Percentiles rank a stretch among this genome's conserved stretches.
Conservation (phyloP, 2,797 vertebrate genomes). For the Emydoidea blandingii region DNA sequence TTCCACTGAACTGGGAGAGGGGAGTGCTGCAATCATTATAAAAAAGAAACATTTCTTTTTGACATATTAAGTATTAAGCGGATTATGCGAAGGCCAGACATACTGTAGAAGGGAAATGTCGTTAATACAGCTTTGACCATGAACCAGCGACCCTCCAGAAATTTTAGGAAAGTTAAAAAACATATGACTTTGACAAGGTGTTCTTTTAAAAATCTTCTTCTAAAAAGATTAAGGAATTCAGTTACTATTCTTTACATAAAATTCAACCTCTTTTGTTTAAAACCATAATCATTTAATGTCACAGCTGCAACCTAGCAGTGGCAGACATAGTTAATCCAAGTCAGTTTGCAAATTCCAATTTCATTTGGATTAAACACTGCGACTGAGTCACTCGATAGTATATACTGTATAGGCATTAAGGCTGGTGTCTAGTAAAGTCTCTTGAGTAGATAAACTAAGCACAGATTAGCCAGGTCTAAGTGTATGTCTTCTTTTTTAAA, state of each 20-base stretch:
- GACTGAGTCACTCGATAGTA: conserved; percentile 77
- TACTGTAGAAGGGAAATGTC: conserved; percentile 50
- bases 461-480: conserved; percentile 75
- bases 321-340: conserved; percentile 78
- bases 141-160: conserved; percentile 47
- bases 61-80: conserved; percentile 58
- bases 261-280: conserved; percentile 73
- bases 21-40: background rate
- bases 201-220: conserved; percentile 28
- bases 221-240: conserved; percentile 74
- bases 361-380: conserved; percentile 80
- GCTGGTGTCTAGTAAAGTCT: conserved; percentile 79
- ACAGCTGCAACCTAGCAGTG: conserved; percentile 71
- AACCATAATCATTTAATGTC: conserved; percentile 76
- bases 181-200: conserved; percentile 63
- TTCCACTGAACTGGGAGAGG: background rate
- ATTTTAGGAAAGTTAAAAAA: conserved; percentile 57
- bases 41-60: conserved; percentile 54
- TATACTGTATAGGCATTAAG: conserved; percentile 78
- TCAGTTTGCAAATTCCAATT: conserved; percentile 77
- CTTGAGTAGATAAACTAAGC: conserved; percentile 74
- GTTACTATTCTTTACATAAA: conserved; percentile 66
- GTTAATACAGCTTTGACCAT: conserved; percentile 46
- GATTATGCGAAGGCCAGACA: conserved; percentile 60
- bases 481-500: conserved; percentile 61